These are phyloP conservation scores for Serrognathus titanus DNA, from an alignment of 2,888 invertebrate genomes.

Conservation along the genomic window DNA sequence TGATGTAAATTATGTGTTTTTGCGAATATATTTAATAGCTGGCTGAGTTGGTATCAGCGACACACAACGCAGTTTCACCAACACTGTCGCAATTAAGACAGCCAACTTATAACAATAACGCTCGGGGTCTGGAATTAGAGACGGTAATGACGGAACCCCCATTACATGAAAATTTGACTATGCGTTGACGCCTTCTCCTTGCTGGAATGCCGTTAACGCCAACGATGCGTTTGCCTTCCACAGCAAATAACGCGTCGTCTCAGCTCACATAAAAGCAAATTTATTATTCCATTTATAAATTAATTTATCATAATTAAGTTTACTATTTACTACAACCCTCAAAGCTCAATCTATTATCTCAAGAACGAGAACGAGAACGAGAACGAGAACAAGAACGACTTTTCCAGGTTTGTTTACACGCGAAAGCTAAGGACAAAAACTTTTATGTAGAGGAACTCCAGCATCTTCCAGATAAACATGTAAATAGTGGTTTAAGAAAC, in stretches of 20 bases:
- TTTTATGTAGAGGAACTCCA: too few species aligned
- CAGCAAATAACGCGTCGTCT: background rate
- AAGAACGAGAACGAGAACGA: too few species aligned
- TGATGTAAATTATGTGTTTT: slow-evolving; percentile 11
- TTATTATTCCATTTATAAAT: background rate
- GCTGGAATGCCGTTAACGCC: slow-evolving; percentile 27
- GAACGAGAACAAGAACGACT: too few species aligned
- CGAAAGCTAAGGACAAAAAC: too few species aligned
- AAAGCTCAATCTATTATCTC: too few species aligned
- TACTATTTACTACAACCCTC: too few species aligned
- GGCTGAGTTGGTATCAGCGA: slow-evolving; percentile 23
- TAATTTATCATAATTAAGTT: background rate
- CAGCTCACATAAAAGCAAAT: background rate
- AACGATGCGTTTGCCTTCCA: background rate
- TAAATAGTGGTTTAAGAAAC: too few species aligned
- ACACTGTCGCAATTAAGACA: slow-evolving; percentile 33
- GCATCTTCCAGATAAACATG: too few species aligned
- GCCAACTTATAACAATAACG: slow-evolving; percentile 36
- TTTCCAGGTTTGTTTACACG: too few species aligned
- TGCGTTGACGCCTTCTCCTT: slow-evolving; percentile 29
- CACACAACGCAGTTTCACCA: slow-evolving; percentile 23
- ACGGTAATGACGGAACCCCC: slow-evolving; percentile 32
- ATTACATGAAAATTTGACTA: slow-evolving; percentile 37
- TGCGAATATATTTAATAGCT: slow-evolving; percentile 1
- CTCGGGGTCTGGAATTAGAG: slow-evolving; percentile 33